Conservation (phyloP, 92 coral and sea anemone genomes). For the Siderastrea siderea region DNA sequence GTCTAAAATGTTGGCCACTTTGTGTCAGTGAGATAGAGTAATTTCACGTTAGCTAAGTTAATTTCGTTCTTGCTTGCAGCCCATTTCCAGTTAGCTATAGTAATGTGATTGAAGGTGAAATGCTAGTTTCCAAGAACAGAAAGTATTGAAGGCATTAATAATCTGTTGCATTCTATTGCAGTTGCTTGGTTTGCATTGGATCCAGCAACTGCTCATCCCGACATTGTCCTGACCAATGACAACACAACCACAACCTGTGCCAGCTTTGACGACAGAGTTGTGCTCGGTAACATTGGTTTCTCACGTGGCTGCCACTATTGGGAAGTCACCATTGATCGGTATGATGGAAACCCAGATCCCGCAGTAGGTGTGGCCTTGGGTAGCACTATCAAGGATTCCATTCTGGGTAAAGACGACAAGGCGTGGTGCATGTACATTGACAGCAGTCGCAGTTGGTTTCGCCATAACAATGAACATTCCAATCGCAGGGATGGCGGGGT, state of each 20-base stretch:
- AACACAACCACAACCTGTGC: conserved; percentile 89
- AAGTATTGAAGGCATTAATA: neutral
- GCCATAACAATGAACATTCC: conserved; percentile 97
- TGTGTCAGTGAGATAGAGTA: no score
- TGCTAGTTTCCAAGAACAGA: neutral
- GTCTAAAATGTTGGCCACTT: no score
- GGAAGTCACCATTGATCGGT: conserved; percentile 97
- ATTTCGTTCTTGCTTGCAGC: no score
- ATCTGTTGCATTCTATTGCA: conserved; percentile 9
- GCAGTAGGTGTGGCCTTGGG: conserved; percentile 97
- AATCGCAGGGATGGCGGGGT: conserved; percentile 97
- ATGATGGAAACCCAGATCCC: conserved; percentile 98
- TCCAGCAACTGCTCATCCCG: conserved; percentile 87
- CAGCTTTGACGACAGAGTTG: conserved; percentile 96
- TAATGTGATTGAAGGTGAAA: no score
- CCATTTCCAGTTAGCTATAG: no score
- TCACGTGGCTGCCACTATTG: conserved; percentile 96
- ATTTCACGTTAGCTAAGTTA: no score
- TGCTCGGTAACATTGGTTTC: conserved; percentile 95
- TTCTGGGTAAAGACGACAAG: conserved; percentile 93
- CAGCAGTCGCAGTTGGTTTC: conserved; percentile 98
- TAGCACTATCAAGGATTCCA: conserved; percentile 93
- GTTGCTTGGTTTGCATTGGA: conserved; percentile 97
- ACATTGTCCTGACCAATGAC: conserved; percentile 85
- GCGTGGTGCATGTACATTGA: conserved; percentile 99